Conservation (phyloP, 2,797 vertebrate species). For the Crenichthys baileyi region DNA sequence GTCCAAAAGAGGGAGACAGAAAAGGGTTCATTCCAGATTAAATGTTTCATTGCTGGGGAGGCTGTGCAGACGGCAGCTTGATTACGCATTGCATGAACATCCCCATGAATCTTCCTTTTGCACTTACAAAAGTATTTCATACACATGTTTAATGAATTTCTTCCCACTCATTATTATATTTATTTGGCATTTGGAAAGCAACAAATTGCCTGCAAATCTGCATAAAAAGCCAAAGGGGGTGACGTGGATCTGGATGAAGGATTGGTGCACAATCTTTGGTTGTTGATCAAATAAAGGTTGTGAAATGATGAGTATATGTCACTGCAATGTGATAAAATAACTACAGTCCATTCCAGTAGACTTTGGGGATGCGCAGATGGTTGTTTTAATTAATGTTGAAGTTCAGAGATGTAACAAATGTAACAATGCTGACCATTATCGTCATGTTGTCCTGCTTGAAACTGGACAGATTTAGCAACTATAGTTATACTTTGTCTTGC, state of each 20-base stretch:
- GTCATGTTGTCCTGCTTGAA: background rate
- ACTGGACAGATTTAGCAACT: background rate
- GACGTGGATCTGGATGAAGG: slow-evolving; percentile 30
- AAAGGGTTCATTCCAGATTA: slow-evolving; percentile 88
- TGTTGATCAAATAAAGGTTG: slow-evolving; percentile 33
- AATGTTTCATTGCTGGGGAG: slow-evolving; percentile 84
- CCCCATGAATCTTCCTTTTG: slow-evolving; percentile 70
- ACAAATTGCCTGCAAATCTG: slow-evolving; percentile 75
- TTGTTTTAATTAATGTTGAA: slow-evolving; percentile 24
- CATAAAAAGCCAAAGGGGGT: slow-evolving; percentile 51
- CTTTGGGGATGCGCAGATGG: slow-evolving; percentile 11
- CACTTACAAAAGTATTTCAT: slow-evolving; percentile 74
- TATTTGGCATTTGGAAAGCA: slow-evolving; percentile 67
- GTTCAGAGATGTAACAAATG: slow-evolving; percentile 11
- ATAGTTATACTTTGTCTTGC: background rate
- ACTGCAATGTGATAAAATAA: slow-evolving; percentile 21
- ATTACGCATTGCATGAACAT: slow-evolving; percentile 80
- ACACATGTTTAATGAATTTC: slow-evolving; percentile 75
- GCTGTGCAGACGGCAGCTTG: slow-evolving; percentile 79
- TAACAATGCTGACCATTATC: slow-evolving; percentile 10
- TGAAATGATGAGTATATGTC: slow-evolving; percentile 28
- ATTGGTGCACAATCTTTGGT: slow-evolving; percentile 39
- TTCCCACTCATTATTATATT: slow-evolving; percentile 72
- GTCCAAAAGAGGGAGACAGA: slow-evolving; percentile 58
- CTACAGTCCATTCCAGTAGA: slow-evolving; percentile 4